Evolutionary conservation across 2,888 invertebrate species (phyloP).

Genomic region (Chaetoderma sp.): DNA sequence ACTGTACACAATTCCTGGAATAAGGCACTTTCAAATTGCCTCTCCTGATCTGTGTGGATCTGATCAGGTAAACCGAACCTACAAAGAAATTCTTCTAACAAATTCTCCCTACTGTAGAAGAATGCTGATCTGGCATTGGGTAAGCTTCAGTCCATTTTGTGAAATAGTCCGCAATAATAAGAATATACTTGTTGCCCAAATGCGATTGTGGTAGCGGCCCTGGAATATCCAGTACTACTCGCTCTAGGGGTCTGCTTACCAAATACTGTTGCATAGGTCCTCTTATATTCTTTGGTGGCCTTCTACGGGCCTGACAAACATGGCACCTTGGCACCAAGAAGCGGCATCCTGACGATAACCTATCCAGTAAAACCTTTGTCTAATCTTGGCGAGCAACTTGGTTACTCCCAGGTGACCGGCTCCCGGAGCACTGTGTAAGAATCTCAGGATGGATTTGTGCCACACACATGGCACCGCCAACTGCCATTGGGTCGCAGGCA

Average conservation of each 20-base stretch:
- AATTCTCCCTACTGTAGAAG: constrained; percentile 32
- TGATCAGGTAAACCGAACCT: constrained; percentile 29
- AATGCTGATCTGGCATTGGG: constrained; percentile 28
- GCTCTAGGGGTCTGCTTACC: constrained; percentile 16
- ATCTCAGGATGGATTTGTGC: neutral
- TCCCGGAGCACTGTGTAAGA: constrained; percentile 9
- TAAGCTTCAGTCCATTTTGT: constrained; percentile 28
- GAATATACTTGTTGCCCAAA: constrained; percentile 19
- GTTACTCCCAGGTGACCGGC: too few species aligned
- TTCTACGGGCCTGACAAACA: neutral
- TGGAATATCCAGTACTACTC: constrained; percentile 22
- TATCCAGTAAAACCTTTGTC: constrained; percentile 12
- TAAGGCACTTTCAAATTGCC: constrained; percentile 30
- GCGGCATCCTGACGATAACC: constrained; percentile 15
- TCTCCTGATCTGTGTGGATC: constrained; percentile 33
- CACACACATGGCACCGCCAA: neutral
- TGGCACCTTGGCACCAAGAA: constrained; percentile 13
- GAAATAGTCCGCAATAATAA: constrained; percentile 31
- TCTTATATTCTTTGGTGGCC: neutral
- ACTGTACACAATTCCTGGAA: constrained; percentile 33
- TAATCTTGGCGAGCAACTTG: too few species aligned
- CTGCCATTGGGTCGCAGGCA: neutral
- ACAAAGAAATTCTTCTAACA: constrained; percentile 29
- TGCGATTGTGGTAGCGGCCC: constrained; percentile 18
- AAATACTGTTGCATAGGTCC: constrained; percentile 8